Evolutionary conservation across 2,113 vertebrate genomes (phyloP).

Genomic region (Microcebus ravelobensis): DNA sequence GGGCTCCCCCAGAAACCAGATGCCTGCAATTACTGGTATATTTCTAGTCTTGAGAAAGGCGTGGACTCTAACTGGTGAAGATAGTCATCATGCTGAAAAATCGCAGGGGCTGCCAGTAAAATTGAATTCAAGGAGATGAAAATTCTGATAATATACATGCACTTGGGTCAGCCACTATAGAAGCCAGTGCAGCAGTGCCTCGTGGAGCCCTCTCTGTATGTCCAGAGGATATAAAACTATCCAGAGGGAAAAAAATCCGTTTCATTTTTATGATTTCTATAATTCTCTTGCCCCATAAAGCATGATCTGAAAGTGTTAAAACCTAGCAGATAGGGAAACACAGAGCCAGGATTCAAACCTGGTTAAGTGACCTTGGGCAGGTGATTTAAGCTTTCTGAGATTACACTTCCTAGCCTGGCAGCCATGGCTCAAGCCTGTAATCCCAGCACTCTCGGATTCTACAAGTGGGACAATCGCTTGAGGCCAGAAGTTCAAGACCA

Average conservation of each 20-base stretch:
- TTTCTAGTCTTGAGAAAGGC: conserved; percentile 31
- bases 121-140: background rate
- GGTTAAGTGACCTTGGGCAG: conserved; percentile 5
- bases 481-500: too few species aligned
- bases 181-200: background rate
- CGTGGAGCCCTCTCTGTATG: background rate
- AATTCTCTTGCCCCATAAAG: background rate
- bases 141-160: background rate
- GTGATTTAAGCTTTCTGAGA: conserved; percentile 51
- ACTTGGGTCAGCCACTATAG: background rate
- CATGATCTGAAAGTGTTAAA: conserved; percentile 9
- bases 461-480: too few species aligned
- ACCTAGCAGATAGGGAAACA: conserved; percentile 11
- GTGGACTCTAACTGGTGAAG: background rate
- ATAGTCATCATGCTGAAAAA: conserved; percentile 42
- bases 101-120: conserved; percentile 22
- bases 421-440: too few species aligned
- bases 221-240: background rate
- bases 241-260: background rate
- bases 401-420: conserved; percentile 4
- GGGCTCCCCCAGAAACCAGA: conserved; percentile 25
- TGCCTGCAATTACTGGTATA: background rate
- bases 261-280: background rate
- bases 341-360: background rate
- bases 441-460: too few species aligned